Conservation (phyloP, 2,797 vertebrate genomes). For the Sorex maritimensis region DNA sequence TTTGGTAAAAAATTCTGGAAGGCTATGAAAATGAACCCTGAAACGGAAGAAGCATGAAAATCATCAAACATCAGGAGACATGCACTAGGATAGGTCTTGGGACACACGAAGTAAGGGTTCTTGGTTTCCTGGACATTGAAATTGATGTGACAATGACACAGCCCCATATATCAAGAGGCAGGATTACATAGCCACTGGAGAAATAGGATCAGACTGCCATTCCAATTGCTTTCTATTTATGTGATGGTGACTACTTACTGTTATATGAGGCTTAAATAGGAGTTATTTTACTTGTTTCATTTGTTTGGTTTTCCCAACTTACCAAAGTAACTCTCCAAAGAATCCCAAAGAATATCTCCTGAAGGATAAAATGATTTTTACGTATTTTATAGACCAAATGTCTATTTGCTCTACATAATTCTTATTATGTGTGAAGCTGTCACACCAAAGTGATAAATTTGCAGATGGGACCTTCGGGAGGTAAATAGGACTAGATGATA, state of each 20-base stretch:
- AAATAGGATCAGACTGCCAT: neutral
- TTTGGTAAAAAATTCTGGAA: neutral
- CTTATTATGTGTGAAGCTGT: neutral
- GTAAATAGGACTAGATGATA: neutral
- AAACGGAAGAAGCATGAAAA: neutral
- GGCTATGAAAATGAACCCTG: neutral
- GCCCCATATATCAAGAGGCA: neutral
- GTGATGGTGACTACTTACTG: neutral
- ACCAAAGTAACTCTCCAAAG: conserved; percentile 3
- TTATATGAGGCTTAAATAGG: neutral
- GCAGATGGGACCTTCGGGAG: neutral
- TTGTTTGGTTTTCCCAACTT: neutral
- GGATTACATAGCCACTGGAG: neutral
- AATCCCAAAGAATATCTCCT: neutral
- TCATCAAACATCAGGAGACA: too few relatives aligned
- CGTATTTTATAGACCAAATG: neutral
- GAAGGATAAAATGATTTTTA: neutral
- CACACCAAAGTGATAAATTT: neutral
- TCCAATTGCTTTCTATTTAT: neutral
- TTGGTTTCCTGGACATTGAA: neutral
- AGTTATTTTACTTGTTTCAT: neutral
- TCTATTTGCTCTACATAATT: neutral
- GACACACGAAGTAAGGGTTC: neutral
- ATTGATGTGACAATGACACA: neutral
- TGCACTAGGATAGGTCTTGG: neutral